Conservation (phyloP, 2,113 vertebrate genomes). For the Esox niger region DNA sequence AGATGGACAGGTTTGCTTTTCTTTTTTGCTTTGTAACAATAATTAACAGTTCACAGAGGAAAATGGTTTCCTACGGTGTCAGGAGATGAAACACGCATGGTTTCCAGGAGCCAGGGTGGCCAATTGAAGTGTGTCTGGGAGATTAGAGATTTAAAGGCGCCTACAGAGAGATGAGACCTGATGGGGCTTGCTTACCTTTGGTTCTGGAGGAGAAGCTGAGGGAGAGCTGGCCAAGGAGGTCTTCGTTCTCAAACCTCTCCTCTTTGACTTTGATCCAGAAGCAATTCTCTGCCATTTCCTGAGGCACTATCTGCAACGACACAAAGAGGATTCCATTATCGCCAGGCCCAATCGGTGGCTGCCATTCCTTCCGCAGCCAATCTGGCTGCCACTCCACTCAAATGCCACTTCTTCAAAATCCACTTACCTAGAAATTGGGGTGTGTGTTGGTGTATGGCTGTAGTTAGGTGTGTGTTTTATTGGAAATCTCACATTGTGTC, state of each 20-base stretch:
- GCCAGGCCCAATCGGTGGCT: constrained; percentile 56
- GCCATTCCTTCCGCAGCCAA: constrained; percentile 52
- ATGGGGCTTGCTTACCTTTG: constrained; percentile 80
- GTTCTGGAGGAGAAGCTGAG: constrained; percentile 88
- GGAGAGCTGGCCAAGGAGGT: constrained; percentile 88
- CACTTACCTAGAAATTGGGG: constrained; percentile 42
- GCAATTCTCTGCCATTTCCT: constrained; percentile 92
- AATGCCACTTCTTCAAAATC: constrained; percentile 47
- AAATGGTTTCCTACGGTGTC: constrained; percentile 52
- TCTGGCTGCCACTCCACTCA: constrained; percentile 43
- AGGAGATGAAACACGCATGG: constrained; percentile 50
- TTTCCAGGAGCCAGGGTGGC: constrained; percentile 33
- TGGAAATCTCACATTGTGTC: too few species aligned
- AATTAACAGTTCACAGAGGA: constrained; percentile 64
- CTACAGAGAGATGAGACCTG: constrained; percentile 36
- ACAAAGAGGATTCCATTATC: constrained; percentile 65
- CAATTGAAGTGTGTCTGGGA: constrained; percentile 47
- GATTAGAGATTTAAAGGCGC: constrained; percentile 53
- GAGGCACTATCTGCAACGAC: constrained; percentile 90
- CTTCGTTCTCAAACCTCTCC: constrained; percentile 88
- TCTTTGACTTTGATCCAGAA: constrained; percentile 98
- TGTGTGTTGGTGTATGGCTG: constrained; percentile 27
- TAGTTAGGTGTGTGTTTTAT: constrained; percentile 29
- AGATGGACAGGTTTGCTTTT: too few species aligned
- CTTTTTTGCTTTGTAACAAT: too few species aligned